Evolutionary conservation across 2,113 vertebrate species (phyloP).

Genomic region (Pedetes capensis): DNA sequence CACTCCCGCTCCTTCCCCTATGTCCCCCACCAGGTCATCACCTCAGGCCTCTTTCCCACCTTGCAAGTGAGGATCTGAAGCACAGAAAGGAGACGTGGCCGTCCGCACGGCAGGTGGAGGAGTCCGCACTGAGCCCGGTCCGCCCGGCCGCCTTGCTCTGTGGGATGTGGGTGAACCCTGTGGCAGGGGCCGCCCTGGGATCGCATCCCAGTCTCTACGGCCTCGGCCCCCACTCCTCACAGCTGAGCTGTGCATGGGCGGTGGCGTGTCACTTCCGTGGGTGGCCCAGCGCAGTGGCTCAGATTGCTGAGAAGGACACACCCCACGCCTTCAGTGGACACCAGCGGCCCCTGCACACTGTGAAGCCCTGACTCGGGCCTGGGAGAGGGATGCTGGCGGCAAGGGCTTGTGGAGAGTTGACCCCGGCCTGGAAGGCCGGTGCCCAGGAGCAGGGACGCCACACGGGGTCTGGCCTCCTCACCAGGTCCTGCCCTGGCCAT

Average conservation of each 20-base stretch:
- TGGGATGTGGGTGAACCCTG: neutral
- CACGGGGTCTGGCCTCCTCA: rapidly evolving
- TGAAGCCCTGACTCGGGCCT: neutral
- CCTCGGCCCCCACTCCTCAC: too few species aligned
- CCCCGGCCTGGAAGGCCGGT: rapidly evolving
- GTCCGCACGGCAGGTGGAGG: neutral
- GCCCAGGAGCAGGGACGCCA: rapidly evolving
- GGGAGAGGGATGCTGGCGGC: rapidly evolving
- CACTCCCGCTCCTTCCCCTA: neutral
- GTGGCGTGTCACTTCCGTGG: rapidly evolving
- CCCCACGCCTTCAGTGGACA: rapidly evolving
- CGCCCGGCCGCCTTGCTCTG: neutral
- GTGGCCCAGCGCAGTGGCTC: rapidly evolving
- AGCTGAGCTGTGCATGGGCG: neutral
- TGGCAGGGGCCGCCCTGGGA: rapidly evolving
- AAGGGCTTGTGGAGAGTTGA: rapidly evolving
- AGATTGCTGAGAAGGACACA: rapidly evolving
- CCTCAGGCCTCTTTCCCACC: neutral
- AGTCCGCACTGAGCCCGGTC: neutral
- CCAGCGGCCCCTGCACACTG: rapidly evolving
- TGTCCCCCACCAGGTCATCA: rapidly evolving
- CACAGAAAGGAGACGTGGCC: rapidly evolving
- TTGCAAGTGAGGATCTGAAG: neutral
- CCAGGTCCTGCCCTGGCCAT: rapidly evolving
- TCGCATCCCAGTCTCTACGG: rapidly evolving